Evolutionary conservation across 2,797 vertebrate species (phyloP).

Genomic region (Phrynocephalus forsythii): DNA sequence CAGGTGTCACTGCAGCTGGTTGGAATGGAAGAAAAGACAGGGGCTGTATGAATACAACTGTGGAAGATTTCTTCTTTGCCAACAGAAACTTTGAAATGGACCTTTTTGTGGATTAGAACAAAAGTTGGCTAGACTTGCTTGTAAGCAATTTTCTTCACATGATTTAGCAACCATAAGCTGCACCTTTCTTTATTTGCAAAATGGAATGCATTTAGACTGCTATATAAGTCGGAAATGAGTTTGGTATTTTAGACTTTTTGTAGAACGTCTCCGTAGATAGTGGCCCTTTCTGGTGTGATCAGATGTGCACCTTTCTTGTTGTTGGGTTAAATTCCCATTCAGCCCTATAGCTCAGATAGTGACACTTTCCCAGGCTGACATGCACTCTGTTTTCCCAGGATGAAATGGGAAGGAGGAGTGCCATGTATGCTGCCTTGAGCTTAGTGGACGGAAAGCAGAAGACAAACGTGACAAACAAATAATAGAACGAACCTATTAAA

Average conservation of each 20-base stretch:
- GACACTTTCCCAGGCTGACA: no score
- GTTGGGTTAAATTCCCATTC: no score
- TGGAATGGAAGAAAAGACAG: background rate
- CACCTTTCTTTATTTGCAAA: conserved; percentile 32
- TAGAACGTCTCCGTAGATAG: background rate
- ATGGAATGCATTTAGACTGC: conserved; percentile 13
- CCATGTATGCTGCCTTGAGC: no score
- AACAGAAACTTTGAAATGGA: background rate
- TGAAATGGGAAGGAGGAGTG: no score
- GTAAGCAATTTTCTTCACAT: background rate
- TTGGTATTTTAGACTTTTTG: background rate
- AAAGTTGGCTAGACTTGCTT: background rate
- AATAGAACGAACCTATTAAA: no score
- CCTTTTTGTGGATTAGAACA: background rate
- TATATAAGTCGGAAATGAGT: background rate
- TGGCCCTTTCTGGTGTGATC: no score
- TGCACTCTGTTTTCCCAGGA: no score
- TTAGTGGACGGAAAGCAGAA: no score
- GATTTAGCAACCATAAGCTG: background rate
- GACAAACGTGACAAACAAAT: no score
- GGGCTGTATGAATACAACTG: background rate
- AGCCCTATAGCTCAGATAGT: no score
- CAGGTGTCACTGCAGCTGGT: conserved; percentile 8
- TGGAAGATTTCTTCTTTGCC: background rate
- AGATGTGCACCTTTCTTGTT: no score